These are phyloP conservation scores for Podarcis muralis DNA, from an alignment of 2,113 vertebrate species.

Conservation along the genomic window DNA sequence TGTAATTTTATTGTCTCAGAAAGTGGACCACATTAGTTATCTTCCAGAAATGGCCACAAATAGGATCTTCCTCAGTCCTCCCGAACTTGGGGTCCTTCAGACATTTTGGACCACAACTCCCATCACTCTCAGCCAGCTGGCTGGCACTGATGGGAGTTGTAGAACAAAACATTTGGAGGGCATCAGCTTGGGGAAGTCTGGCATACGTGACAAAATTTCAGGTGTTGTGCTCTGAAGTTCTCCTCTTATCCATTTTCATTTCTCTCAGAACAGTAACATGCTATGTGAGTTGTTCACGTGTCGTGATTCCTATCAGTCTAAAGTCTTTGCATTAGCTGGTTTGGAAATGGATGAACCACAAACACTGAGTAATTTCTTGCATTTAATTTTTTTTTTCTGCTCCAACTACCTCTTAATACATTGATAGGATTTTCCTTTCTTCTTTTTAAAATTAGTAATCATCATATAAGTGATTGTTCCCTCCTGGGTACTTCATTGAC, in stretches of 20 bases:
- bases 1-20: not conserved
- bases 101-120: no score
- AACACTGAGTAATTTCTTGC: constrained; percentile 13
- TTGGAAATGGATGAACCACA: constrained; percentile 41
- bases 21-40: not conserved
- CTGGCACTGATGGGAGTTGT: no score
- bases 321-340: constrained; percentile 44
- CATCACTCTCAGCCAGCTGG: no score
- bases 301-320: constrained; percentile 43
- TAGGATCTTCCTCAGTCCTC: not conserved
- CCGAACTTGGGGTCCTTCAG: no score
- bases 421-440: not conserved
- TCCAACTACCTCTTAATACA: constrained; percentile 3
- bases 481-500: not conserved
- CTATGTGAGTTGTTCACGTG: constrained; percentile 27
- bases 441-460: not conserved
- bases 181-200: no score
- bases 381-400: constrained; percentile 12
- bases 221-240: not conserved
- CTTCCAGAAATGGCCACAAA: not conserved
- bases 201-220: not conserved
- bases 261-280: constrained; percentile 19
- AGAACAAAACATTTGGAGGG: no score
- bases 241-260: constrained; percentile 16
- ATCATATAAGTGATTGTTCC: not conserved